Conservation (phyloP, 2,888 invertebrate genomes). For the Tinea semifulvella region DNA sequence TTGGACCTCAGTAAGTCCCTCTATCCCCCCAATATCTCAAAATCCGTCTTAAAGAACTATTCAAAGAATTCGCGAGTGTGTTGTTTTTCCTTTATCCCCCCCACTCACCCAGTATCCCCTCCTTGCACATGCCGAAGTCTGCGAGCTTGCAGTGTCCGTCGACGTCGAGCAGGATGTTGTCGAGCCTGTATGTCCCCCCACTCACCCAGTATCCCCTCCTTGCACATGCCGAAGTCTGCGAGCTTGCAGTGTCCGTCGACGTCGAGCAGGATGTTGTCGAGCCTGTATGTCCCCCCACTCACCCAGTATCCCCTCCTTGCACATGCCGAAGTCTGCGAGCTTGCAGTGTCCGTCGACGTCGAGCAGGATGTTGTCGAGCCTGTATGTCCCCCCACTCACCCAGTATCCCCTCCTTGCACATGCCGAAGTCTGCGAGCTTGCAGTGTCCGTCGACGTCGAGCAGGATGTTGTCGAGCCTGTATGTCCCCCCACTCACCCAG, state of each 20-base stretch:
- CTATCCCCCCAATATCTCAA: too few species aligned
- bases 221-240: slow-evolving; percentile 98
- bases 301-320: slow-evolving; percentile 90
- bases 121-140: slow-evolving; percentile 99
- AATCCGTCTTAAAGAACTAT: too few species aligned
- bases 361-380: slow-evolving; percentile 96
- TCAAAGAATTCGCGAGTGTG: too few species aligned
- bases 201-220: slow-evolving; percentile 82
- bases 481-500: slow-evolving; percentile 36
- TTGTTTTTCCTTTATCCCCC: too few species aligned
- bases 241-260: slow-evolving; percentile 94
- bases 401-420: slow-evolving; percentile 96
- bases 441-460: slow-evolving; percentile 96
- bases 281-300: slow-evolving; percentile 64
- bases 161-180: slow-evolving; percentile 96
- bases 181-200: slow-evolving; percentile 75
- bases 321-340: slow-evolving; percentile 97
- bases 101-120: slow-evolving; percentile 74
- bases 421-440: slow-evolving; percentile 95
- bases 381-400: slow-evolving; percentile 50
- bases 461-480: slow-evolving; percentile 97
- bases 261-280: slow-evolving; percentile 98
- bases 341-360: slow-evolving; percentile 96
- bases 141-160: slow-evolving; percentile 96
- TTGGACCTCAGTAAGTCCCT: too few species aligned